Conservation (phyloP, 2,888 invertebrate species). For the Subacronicta megacephala region DNA sequence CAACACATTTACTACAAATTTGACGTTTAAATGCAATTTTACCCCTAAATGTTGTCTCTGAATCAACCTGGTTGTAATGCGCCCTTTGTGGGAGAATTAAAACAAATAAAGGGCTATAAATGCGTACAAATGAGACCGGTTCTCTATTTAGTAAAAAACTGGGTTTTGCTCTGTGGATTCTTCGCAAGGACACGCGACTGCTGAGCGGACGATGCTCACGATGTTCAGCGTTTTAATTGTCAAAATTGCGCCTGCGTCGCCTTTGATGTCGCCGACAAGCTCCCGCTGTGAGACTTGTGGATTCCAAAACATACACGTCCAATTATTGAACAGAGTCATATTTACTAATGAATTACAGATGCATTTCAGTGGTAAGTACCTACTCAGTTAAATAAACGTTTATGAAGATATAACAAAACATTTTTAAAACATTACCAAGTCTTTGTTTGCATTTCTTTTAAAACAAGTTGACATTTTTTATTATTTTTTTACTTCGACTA, state of each 20-base stretch:
- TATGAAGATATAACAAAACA: not conserved
- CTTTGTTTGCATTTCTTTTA: too few species aligned
- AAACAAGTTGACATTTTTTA: too few species aligned
- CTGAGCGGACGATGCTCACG: conserved; percentile 75
- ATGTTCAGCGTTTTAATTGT: conserved; percentile 87
- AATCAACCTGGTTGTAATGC: too few species aligned
- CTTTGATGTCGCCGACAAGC: conserved; percentile 79
- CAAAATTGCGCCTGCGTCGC: conserved; percentile 79
- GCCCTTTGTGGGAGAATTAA: conserved; percentile 52
- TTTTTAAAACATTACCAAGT: too few species aligned
- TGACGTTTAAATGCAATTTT: too few species aligned
- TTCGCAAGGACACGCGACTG: conserved; percentile 81
- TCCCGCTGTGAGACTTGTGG: conserved; percentile 43
- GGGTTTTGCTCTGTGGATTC: conserved; percentile 78
- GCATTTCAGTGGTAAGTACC: not conserved
- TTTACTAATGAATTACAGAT: conserved; percentile 49
- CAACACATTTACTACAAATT: too few species aligned
- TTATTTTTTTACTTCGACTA: too few species aligned
- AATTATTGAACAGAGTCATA: conserved; percentile 48
- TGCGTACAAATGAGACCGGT: conserved; percentile 79
- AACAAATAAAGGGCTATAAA: conserved; percentile 63
- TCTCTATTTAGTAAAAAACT: conserved; percentile 66
- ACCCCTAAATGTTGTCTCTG: too few species aligned
- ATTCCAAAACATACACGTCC: conserved; percentile 42
- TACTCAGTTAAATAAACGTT: conserved; percentile 13